A percentile compares a stretch with the other conserved stretches of the same genome.
Evolutionary conservation across 2,797 vertebrate species (phyloP).

Genomic region (Hapalemur alaotrensis): DNA sequence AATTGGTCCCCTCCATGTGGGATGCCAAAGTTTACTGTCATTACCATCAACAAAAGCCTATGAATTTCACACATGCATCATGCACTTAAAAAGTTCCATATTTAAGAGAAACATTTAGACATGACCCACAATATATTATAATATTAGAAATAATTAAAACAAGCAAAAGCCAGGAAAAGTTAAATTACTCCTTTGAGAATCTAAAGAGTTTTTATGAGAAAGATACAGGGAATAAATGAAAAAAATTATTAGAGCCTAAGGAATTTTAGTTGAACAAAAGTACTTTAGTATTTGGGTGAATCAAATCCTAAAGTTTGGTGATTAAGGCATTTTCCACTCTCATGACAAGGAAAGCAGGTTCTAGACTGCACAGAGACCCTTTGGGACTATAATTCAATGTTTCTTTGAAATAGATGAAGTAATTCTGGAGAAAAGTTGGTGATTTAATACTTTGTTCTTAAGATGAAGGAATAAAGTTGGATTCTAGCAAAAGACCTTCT

Average conservation of each 20-base stretch:
- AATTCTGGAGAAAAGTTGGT: not conserved
- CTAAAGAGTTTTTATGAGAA: constrained; percentile 16
- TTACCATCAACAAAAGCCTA: not conserved
- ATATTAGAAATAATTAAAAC: constrained; percentile 15
- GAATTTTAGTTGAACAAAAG: constrained; percentile 39
- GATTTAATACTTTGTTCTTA: not conserved
- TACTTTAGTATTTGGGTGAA: not conserved
- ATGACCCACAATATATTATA: not conserved
- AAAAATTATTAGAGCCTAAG: not conserved
- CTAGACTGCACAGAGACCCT: not conserved
- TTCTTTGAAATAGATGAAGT: not conserved
- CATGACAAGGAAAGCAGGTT: not conserved
- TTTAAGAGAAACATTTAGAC: not conserved
- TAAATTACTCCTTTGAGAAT: not conserved
- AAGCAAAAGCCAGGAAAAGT: not conserved
- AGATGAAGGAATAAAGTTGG: constrained; percentile 18
- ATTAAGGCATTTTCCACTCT: not conserved
- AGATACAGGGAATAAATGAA: not conserved
- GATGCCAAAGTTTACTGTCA: not conserved
- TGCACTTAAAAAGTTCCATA: not conserved
- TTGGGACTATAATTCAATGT: not conserved
- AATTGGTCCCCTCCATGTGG: not conserved
- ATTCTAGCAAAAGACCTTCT: constrained; percentile 5
- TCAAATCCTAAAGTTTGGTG: not conserved
- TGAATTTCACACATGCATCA: not conserved